phyloP scores from a whole-genome alignment of 2,888 invertebrate genomes.

The Euclidia mi region DNA sequence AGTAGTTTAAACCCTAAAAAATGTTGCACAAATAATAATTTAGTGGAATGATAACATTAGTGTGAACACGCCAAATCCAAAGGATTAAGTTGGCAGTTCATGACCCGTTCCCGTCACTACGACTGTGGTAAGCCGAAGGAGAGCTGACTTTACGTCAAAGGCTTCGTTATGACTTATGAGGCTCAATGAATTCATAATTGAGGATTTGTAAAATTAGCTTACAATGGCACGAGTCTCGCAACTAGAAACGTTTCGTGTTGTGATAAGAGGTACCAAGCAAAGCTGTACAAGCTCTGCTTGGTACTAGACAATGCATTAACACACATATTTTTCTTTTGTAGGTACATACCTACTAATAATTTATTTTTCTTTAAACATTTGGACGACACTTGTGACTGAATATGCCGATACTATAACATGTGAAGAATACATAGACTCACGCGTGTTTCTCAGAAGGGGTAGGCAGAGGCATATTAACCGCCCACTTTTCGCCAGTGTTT shows the following conservation, averaged over 20 bases:
- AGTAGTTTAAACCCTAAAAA: constrained; percentile 11
- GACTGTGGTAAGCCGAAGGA: constrained; percentile 29
- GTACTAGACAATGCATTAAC: too few species aligned
- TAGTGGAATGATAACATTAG: constrained; percentile 10
- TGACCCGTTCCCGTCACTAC: constrained; percentile 25
- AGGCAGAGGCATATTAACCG: too few species aligned
- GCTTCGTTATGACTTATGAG: constrained; percentile 18
- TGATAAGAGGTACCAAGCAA: constrained; percentile 1
- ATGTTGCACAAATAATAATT: constrained; percentile 15
- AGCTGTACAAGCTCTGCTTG: too few species aligned
- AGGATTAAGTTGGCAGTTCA: constrained; percentile 41
- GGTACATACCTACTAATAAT: too few species aligned
- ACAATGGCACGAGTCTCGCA: constrained; percentile 1
- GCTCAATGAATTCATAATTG: constrained; percentile 25
- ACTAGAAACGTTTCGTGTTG: not conserved
- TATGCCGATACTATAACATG: too few species aligned
- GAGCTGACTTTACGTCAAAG: constrained; percentile 20
- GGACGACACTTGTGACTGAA: too few species aligned
- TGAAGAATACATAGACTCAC: too few species aligned
- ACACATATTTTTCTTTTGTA: too few species aligned
- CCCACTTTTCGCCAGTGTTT: too few species aligned
- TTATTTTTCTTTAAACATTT: too few species aligned
- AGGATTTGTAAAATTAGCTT: constrained; percentile 14
- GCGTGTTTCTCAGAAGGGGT: too few species aligned
- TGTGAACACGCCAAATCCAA: constrained; percentile 19